A percentile compares a stretch with the other conserved stretches of the same genome.
These are phyloP conservation scores for Sander vitreus DNA, from an alignment of 2,113 vertebrate genomes.

Conservation along the genomic window DNA sequence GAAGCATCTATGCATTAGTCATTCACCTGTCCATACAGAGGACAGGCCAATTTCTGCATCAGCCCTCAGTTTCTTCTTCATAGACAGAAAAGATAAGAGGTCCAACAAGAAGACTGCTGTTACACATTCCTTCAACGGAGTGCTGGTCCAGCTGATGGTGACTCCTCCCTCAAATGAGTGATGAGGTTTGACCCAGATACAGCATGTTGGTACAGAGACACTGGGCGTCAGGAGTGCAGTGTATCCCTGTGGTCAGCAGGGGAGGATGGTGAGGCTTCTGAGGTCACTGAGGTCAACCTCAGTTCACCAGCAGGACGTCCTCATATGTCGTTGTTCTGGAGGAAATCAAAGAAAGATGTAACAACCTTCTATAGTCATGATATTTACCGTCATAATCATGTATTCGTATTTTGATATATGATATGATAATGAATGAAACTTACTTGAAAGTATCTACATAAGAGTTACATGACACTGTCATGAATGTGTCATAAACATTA, in stretches of 20 bases:
- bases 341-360: conserved; percentile 9
- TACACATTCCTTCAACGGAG: background rate
- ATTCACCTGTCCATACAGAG: conserved; percentile 4
- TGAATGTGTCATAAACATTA: too few relatives aligned
- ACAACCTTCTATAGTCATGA: background rate
- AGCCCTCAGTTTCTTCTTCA: background rate
- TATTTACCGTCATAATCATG: background rate
- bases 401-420: background rate
- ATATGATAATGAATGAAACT: background rate
- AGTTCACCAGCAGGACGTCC: conserved; percentile 85
- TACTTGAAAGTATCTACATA: background rate
- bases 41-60: background rate
- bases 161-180: background rate
- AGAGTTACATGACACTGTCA: too few relatives aligned
- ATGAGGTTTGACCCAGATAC: conserved; percentile 32
- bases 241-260: conserved; percentile 60
- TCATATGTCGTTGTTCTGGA: conserved; percentile 85
- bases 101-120: background rate
- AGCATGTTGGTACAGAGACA: background rate
- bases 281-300: conserved; percentile 41
- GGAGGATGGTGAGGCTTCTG: conserved; percentile 34
- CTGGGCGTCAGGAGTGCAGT: conserved; percentile 10
- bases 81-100: background rate
- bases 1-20: conserved; percentile 29
- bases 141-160: conserved; percentile 6